Conservation (phyloP, 2,797 vertebrate genomes). For the Trachops cirrhosus region DNA sequence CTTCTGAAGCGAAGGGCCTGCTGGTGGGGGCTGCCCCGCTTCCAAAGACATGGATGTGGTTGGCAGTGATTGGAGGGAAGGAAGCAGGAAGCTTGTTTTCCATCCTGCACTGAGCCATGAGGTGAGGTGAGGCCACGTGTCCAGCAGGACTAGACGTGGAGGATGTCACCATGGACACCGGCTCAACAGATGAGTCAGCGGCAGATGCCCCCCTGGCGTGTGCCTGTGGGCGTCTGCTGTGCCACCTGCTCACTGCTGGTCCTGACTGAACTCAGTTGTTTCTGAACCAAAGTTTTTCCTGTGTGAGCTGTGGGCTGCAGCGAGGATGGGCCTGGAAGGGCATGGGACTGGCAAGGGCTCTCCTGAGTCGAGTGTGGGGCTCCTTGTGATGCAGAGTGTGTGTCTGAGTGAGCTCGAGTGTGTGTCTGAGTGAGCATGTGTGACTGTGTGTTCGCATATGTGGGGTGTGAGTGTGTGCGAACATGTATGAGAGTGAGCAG, state of each 20-base stretch:
- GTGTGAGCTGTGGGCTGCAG: neutral
- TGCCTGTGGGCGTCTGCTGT: accelerated
- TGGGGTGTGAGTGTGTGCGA: neutral
- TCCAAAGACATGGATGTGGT: accelerated
- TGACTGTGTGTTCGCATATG: too few species aligned
- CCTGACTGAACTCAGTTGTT: neutral
- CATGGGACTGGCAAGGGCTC: neutral
- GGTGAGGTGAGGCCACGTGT: neutral
- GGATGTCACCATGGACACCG: neutral
- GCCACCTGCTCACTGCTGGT: accelerated
- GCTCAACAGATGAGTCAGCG: neutral
- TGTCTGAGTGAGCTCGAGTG: neutral
- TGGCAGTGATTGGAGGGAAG: neutral
- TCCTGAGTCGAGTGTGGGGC: neutral
- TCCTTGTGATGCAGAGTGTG: neutral
- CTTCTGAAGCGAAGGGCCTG: neutral
- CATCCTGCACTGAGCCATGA: accelerated
- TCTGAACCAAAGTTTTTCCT: neutral
- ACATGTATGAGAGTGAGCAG: neutral
- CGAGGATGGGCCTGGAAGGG: neutral
- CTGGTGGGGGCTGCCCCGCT: accelerated
- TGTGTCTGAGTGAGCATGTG: neutral
- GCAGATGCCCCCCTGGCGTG: accelerated
- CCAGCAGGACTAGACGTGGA: neutral
- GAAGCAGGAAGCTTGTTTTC: neutral